Conservation (phyloP, 2,113 vertebrate genomes). For the Mirza zaza region DNA sequence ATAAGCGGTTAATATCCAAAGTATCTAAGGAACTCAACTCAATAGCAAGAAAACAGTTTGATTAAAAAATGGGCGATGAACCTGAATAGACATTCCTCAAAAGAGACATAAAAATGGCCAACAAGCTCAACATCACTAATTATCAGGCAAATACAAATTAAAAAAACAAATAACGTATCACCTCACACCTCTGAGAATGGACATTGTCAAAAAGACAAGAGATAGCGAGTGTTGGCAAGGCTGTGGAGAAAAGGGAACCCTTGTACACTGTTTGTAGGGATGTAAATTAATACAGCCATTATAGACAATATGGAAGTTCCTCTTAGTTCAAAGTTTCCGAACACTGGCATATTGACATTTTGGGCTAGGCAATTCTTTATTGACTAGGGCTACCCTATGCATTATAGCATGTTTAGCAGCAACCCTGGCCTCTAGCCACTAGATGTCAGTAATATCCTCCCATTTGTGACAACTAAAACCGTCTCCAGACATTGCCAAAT, state of each 20-base stretch:
- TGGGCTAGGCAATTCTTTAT: not conserved
- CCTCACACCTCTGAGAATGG: not conserved
- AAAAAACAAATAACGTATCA: not conserved
- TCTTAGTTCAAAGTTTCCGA: not conserved
- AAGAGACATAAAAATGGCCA: not conserved
- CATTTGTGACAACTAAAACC: not conserved
- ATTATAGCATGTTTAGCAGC: not conserved
- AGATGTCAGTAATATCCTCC: conserved; percentile 70
- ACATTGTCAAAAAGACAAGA: not conserved
- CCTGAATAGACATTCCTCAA: not conserved
- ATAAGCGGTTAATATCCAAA: not conserved
- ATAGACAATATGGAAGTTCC: not conserved
- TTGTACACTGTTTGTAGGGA: not conserved
- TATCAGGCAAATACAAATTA: not conserved
- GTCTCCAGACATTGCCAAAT: not conserved
- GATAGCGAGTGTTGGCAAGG: not conserved
- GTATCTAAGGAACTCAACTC: not conserved
- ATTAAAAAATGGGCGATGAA: not conserved
- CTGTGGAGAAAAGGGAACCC: not conserved
- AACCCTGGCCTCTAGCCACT: conserved; percentile 57
- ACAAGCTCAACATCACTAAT: not conserved
- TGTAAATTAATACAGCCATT: not conserved
- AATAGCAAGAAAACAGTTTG: not conserved
- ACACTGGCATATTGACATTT: not conserved
- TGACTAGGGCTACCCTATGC: not conserved